Evolutionary conservation across 2,113 vertebrate genomes (phyloP).

Genomic region (Dryoscopus gambensis): DNA sequence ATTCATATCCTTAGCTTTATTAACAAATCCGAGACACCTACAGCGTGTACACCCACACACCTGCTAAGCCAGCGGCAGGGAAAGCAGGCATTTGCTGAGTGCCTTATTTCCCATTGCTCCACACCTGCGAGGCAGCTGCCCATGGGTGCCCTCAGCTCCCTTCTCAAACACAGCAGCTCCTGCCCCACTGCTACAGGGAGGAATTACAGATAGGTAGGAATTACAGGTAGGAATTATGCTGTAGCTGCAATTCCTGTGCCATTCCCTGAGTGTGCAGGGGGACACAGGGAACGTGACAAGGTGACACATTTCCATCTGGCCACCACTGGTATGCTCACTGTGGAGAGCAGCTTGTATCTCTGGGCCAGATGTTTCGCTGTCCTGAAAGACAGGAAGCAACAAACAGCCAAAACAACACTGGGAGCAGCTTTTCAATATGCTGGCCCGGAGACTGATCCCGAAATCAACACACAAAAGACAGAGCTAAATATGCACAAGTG

Average conservation of each 20-base stretch:
- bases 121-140: not conserved
- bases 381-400: not conserved
- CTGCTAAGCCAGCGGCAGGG: not conserved
- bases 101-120: not conserved
- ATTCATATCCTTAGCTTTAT: slow-evolving; percentile 42
- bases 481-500: rapidly evolving
- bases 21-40: slow-evolving; percentile 41
- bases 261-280: slow-evolving; percentile 6
- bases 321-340: not conserved
- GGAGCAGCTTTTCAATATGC: not conserved
- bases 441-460: not conserved
- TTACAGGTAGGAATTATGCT: not conserved
- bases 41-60: slow-evolving; percentile 23
- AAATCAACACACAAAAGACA: not conserved
- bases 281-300: not conserved
- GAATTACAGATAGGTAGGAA: not conserved
- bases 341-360: not conserved
- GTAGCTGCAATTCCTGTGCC: not conserved
- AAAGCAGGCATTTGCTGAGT: not conserved
- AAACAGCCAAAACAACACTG: not conserved
- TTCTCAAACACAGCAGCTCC: not conserved
- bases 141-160: not conserved
- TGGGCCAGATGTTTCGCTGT: not conserved
- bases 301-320: slow-evolving; percentile 10
- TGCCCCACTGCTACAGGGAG: not conserved